Percentiles rank a stretch among this genome's conserved stretches.
phyloP scores from a whole-genome alignment of 2,113 vertebrate species.

The Danionella cerebrum region DNA sequence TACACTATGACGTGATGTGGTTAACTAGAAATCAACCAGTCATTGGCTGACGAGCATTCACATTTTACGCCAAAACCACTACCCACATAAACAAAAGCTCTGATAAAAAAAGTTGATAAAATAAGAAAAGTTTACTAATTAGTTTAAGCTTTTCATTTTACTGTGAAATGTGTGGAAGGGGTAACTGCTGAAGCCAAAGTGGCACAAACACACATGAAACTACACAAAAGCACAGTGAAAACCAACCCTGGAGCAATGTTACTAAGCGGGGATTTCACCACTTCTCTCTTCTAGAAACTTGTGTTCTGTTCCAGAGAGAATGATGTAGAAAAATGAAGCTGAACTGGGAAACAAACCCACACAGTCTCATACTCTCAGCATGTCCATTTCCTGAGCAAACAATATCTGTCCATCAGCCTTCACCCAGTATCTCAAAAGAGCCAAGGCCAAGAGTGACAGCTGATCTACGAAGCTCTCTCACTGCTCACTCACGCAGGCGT shows the following conservation, averaged over 20 bases:
- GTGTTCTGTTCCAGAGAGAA: constrained; percentile 16
- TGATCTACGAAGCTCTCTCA: constrained; percentile 68
- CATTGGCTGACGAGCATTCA: too few relatives aligned
- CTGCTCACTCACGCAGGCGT: constrained; percentile 41
- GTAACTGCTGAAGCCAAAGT: not conserved
- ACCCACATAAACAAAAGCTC: too few relatives aligned
- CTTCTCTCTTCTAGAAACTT: constrained; percentile 32
- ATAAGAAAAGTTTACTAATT: too few relatives aligned
- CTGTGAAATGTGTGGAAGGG: not conserved
- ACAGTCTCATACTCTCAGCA: constrained; percentile 11
- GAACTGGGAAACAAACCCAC: constrained; percentile 28
- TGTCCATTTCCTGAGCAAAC: constrained; percentile 30
- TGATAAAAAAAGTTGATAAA: too few relatives aligned
- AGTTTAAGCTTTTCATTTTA: not conserved
- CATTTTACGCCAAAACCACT: too few relatives aligned
- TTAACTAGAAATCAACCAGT: too few relatives aligned
- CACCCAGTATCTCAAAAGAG: constrained; percentile 26
- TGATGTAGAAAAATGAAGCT: constrained; percentile 31
- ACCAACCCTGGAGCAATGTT: constrained; percentile 7
- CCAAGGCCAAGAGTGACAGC: constrained; percentile 55
- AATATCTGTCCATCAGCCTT: constrained; percentile 20
- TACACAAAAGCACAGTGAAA: not conserved
- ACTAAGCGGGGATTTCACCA: constrained; percentile 25
- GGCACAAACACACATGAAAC: not conserved
- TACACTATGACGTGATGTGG: too few relatives aligned